phyloP scores from a whole-genome alignment of 2,113 vertebrate species.

The zebrafish (Danio rerio) region DNA sequence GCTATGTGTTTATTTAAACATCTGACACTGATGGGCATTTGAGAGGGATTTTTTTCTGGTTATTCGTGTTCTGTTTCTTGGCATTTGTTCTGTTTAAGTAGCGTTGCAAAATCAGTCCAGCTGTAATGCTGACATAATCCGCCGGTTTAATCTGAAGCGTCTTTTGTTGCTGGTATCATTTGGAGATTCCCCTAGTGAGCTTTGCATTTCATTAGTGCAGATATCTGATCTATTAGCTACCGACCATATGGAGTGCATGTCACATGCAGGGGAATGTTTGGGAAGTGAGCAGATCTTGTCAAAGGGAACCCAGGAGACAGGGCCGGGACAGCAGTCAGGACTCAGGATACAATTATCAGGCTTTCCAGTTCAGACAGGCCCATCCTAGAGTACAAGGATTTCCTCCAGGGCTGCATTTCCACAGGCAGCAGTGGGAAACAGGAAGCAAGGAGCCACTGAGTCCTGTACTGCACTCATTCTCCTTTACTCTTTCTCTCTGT shows the following conservation, averaged over 20 bases:
- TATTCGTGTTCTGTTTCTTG: slow-evolving; percentile 1
- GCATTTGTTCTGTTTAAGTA: not conserved
- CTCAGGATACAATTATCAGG: slow-evolving; percentile 54
- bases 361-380: slow-evolving; percentile 36
- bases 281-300: slow-evolving; percentile 40
- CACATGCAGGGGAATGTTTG: slow-evolving; percentile 18
- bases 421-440: slow-evolving; percentile 34
- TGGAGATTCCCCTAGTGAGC: not conserved
- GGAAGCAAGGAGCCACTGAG: slow-evolving; percentile 40
- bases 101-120: not conserved
- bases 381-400: slow-evolving; percentile 54
- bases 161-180: not conserved
- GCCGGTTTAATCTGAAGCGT: not conserved
- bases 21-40: not conserved
- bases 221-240: slow-evolving; percentile 20
- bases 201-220: slow-evolving; percentile 4
- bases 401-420: slow-evolving; percentile 42
- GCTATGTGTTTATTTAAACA: slow-evolving; percentile 2
- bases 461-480: not conserved
- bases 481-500: not conserved
- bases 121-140: not conserved
- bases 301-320: slow-evolving; percentile 41
- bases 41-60: slow-evolving; percentile 10
- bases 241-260: not conserved
- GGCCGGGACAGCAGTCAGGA: slow-evolving; percentile 31